A percentile compares a stretch with the other conserved stretches of the same genome.
Evolutionary conservation across 2,797 vertebrate genomes (phyloP).

Genomic region (Lepilemur ruficaudatus): DNA sequence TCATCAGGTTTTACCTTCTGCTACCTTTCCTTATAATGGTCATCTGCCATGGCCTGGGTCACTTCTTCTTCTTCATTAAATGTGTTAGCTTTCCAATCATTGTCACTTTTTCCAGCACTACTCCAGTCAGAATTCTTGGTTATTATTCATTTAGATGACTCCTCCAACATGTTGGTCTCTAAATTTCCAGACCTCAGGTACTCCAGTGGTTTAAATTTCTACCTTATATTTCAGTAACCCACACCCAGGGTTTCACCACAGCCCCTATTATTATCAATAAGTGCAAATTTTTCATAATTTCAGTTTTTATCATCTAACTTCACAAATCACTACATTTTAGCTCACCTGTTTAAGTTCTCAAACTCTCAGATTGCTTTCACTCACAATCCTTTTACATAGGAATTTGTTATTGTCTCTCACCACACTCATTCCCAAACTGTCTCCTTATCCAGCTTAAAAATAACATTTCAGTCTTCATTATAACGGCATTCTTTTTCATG

Average conservation of each 20-base stretch:
- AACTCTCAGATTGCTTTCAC: not conserved
- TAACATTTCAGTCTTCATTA: not conserved
- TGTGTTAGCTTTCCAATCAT: not conserved
- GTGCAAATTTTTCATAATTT: not conserved
- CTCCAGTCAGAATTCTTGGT: not conserved
- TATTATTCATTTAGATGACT: not conserved
- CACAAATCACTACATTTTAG: not conserved
- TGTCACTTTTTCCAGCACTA: not conserved
- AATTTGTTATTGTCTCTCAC: not conserved
- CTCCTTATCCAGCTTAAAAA: not conserved
- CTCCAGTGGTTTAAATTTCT: not conserved
- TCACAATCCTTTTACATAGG: not conserved
- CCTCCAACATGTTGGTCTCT: not conserved
- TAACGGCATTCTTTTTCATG: not conserved
- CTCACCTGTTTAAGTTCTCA: not conserved
- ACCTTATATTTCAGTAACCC: not conserved
- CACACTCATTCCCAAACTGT: not conserved
- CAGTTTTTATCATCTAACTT: not conserved
- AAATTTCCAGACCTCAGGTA: not conserved
- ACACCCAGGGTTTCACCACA: not conserved
- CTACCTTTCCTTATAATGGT: not conserved
- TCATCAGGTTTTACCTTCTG: not conserved
- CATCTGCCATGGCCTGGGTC: not conserved
- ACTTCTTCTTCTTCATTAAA: not conserved
- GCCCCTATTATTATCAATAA: not conserved